Evolutionary conservation across 2,797 vertebrate species (phyloP), one percentile per base, ranked within the genome.

Genomic region (Sebastes taczanowskii): DNA sequence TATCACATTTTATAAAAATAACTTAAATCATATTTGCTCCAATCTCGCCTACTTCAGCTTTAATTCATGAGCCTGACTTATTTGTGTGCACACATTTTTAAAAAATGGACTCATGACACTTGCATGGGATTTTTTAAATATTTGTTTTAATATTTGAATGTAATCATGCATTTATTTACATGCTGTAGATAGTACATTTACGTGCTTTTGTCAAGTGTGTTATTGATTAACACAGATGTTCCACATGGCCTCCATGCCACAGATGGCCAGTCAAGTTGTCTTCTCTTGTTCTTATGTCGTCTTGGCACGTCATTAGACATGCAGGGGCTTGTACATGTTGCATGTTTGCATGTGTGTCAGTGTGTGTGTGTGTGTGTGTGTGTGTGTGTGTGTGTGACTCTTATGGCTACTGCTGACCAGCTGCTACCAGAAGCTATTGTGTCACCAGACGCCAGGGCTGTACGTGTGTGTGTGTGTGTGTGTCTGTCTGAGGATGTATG

Each of bases 141-240:
- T n/a, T 52, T 52, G 3, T 52, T 52, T 20, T n/a, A 52, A 52
- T 52, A 52, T 52, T 52, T 52, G 49, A 52, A 52, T 52, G 49
- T 49, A 18, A 49, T 49, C 42, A 49, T 49, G 42, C 16, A 49
- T 49, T 49, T 49, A 49, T 49, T 20, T 49, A 49, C 42, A 49
- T 49, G 16, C 16, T 8, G 16, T 18, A 46, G 42, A 18, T 46
- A 49, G 42, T 18, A 18, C 1, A 61, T 34, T 32, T 34, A 25
- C 0, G 8, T 66, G 38, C 52, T 66, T 2, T 20, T 20, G 16
- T 66, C 42, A 66, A 74, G 69, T 49, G 84, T 86, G 84, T 83
- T 91, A 90, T 89, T 92, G 88, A 93, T 92, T 78, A 61, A 2
- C 14, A n/a, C 89, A 92, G 85, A 90, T 92, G 90, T 81, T 90